Evolutionary conservation across 2,888 invertebrate species (phyloP).

Genomic region (Colostygia pectinataria): DNA sequence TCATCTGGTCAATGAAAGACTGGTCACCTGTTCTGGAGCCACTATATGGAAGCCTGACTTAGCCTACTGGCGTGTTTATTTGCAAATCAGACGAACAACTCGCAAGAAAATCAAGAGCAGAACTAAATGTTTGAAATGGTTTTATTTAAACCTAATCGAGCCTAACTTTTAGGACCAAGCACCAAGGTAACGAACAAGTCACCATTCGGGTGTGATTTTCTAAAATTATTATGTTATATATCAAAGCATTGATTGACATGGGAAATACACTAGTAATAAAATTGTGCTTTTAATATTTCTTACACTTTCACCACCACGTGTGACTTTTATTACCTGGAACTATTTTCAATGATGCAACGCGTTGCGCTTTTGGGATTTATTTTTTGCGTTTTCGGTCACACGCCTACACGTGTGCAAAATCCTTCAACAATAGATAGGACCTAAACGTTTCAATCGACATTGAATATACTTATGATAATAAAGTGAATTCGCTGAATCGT

Average conservation of each 20-base stretch:
- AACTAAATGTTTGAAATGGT: too few relatives aligned
- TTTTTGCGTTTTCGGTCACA: slow-evolving; percentile 53
- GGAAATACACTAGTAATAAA: slow-evolving; percentile 43
- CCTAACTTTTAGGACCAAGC: too few relatives aligned
- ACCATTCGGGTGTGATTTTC: too few relatives aligned
- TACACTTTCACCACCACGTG: slow-evolving; percentile 48
- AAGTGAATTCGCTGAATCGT: slow-evolving; percentile 35
- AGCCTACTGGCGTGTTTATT: background rate
- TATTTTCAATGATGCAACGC: slow-evolving; percentile 51
- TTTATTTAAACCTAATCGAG: too few relatives aligned
- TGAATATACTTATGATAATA: slow-evolving; percentile 34
- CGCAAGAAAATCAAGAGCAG: too few relatives aligned
- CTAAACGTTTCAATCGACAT: slow-evolving; percentile 32
- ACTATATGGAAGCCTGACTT: slow-evolving; percentile 31
- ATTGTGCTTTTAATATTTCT: slow-evolving; percentile 23
- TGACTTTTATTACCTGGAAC: slow-evolving; percentile 37
- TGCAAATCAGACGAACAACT: too few relatives aligned
- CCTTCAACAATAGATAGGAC: slow-evolving; percentile 39
- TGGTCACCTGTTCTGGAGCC: slow-evolving; percentile 52
- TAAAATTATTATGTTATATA: slow-evolving; percentile 34
- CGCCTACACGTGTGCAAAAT: slow-evolving; percentile 71
- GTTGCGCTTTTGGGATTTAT: slow-evolving; percentile 51
- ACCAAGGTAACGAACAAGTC: too few relatives aligned
- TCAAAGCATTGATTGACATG: slow-evolving; percentile 57
- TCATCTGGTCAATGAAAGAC: slow-evolving; percentile 63